A percentile compares a stretch with the other conserved stretches of the same genome.
These are phyloP conservation scores for Zygaena filipendulae DNA, from an alignment of 2,888 invertebrate species.

Conservation along the genomic window DNA sequence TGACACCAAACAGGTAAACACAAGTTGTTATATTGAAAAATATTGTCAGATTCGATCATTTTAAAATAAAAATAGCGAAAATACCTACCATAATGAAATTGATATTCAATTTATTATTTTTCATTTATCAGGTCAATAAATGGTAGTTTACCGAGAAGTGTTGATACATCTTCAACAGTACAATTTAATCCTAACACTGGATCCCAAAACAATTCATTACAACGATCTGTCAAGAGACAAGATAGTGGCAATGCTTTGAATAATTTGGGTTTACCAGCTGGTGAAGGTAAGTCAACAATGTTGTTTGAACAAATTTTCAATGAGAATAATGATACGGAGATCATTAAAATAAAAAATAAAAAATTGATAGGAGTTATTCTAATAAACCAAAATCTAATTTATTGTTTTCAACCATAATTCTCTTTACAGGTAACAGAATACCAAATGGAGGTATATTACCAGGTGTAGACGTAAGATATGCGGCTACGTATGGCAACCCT, in stretches of 20 bases:
- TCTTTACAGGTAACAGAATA: slow-evolving; percentile 30
- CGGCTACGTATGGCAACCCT: slow-evolving; percentile 91
- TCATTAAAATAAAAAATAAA: no score
- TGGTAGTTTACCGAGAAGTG: slow-evolving; percentile 52
- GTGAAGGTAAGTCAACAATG: slow-evolving; percentile 41
- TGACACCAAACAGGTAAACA: slow-evolving; percentile 54
- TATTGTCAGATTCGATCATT: no score
- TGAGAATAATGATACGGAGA: no score
- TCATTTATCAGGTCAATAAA: slow-evolving; percentile 60
- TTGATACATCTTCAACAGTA: slow-evolving; percentile 47
- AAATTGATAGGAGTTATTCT: no score
- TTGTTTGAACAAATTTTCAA: no score
- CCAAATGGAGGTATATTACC: slow-evolving; percentile 55
- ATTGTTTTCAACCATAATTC: no score
- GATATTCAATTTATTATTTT: no score
- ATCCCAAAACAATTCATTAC: slow-evolving; percentile 54
- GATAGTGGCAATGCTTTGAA: slow-evolving; percentile 49
- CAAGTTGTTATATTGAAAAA: slow-evolving; percentile 5
- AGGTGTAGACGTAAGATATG: slow-evolving; percentile 85
- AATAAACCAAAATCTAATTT: no score
- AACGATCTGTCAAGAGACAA: slow-evolving; percentile 44
- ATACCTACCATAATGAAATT: background rate
- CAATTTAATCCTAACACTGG: slow-evolving; percentile 44
- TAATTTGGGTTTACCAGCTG: slow-evolving; percentile 42
- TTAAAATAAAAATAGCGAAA: no score